phyloP scores from a whole-genome alignment of 2,888 invertebrate species.

The Celastrina argiolus region DNA sequence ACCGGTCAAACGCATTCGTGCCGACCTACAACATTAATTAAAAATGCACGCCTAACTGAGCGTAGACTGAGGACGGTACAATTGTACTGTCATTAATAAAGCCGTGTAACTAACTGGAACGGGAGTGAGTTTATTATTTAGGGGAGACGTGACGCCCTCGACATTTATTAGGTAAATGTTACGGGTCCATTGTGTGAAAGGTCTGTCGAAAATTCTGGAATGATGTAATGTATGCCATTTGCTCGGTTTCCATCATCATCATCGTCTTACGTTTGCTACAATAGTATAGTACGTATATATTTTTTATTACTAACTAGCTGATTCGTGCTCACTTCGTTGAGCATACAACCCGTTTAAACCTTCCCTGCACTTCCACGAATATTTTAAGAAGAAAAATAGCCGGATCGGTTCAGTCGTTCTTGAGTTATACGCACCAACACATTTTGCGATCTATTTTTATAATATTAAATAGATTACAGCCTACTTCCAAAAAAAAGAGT shows the following conservation, averaged over 20 bases:
- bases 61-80: background rate
- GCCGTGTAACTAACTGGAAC: slow-evolving; percentile 11
- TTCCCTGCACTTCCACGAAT: no score
- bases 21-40: background rate
- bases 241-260: background rate
- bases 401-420: no score
- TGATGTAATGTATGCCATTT: background rate
- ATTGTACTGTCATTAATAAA: slow-evolving; percentile 15
- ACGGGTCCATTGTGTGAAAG: slow-evolving; percentile 34
- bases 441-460: no score
- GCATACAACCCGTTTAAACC: no score
- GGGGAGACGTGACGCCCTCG: slow-evolving; percentile 41
- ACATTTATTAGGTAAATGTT: slow-evolving; percentile 53
- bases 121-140: slow-evolving; percentile 54
- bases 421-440: no score
- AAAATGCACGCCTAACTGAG: background rate
- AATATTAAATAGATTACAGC: no score
- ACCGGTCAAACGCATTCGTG: background rate
- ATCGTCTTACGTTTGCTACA: no score
- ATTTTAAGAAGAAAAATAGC: no score
- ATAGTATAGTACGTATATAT: no score
- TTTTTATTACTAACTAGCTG: no score
- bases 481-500: no score
- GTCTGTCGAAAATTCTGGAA: slow-evolving; percentile 29
- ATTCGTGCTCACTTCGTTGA: no score